These are phyloP conservation scores for Stegastes partitus DNA, from an alignment of 2,113 vertebrate species.

Conservation along the genomic window DNA sequence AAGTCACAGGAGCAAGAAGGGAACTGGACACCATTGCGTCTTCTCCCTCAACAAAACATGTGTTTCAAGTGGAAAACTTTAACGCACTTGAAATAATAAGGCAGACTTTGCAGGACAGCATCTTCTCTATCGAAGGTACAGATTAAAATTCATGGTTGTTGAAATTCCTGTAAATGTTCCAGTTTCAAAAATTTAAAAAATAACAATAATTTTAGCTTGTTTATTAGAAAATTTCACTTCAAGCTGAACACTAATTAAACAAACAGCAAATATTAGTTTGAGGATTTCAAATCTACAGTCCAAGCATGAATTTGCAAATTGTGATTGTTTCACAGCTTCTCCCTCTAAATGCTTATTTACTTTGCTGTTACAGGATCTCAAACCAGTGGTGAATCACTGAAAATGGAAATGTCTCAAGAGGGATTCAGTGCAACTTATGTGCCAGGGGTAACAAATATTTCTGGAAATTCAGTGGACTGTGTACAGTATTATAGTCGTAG, in stretches of 20 bases:
- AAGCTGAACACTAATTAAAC: too few relatives aligned
- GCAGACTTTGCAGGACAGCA: conserved; percentile 84
- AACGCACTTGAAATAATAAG: conserved; percentile 83
- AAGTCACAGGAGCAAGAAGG: fast-evolving
- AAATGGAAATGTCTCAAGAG: conserved; percentile 81
- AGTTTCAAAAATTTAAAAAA: too few relatives aligned
- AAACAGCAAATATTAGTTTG: too few relatives aligned
- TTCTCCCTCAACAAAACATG: conserved; percentile 17
- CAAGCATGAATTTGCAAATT: too few relatives aligned
- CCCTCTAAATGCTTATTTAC: neutral
- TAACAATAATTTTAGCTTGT: too few relatives aligned
- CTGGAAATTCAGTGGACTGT: neutral
- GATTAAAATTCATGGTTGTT: neutral
- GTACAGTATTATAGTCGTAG: neutral
- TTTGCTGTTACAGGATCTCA: conserved; percentile 71
- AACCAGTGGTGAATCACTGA: conserved; percentile 64
- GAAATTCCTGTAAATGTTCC: neutral
- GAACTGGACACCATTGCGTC: conserved; percentile 83
- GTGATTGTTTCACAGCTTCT: too few relatives aligned
- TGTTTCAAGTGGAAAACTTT: conserved; percentile 86
- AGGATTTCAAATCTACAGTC: too few relatives aligned
- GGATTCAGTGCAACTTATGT: conserved; percentile 75
- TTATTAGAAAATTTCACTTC: too few relatives aligned
- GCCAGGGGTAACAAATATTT: conserved; percentile 41
- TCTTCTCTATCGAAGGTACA: conserved; percentile 90